Percentiles rank a stretch among this genome's conserved stretches.
phyloP scores from a whole-genome alignment of 2,888 invertebrate genomes.

The Clusia tigrina region DNA sequence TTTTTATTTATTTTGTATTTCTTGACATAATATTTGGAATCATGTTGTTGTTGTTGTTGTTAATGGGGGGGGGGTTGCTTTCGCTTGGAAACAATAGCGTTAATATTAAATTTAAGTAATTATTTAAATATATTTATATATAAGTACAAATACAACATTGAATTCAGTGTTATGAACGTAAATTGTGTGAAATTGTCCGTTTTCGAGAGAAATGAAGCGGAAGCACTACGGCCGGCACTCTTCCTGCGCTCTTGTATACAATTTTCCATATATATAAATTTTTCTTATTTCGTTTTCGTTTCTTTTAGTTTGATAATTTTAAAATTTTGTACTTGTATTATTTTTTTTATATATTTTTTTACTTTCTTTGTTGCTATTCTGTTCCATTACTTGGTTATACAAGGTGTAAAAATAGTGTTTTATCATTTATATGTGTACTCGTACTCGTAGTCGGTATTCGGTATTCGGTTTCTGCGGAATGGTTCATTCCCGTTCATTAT shows the following conservation, averaged over 20 bases:
- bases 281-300: no score
- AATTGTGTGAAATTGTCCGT: background rate
- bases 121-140: background rate
- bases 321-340: conserved; percentile 23
- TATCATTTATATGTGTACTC: no score
- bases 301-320: conserved; percentile 5
- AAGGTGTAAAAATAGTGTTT: conserved; percentile 41
- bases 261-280: no score
- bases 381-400: conserved; percentile 33
- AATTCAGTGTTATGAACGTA: background rate
- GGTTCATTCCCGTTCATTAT: no score
- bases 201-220: background rate
- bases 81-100: no score
- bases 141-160: background rate
- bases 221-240: background rate
- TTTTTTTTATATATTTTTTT: conserved; percentile 18
- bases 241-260: background rate
- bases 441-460: no score
- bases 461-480: no score
- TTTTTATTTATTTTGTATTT: no score
- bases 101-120: background rate
- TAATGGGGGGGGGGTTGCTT: conserved; percentile 30
- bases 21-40: no score
- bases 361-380: background rate
- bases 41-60: no score